Evolutionary conservation across 1,140 invertebrate genomes (phyloP).

Genomic region (Heliconius congener): DNA sequence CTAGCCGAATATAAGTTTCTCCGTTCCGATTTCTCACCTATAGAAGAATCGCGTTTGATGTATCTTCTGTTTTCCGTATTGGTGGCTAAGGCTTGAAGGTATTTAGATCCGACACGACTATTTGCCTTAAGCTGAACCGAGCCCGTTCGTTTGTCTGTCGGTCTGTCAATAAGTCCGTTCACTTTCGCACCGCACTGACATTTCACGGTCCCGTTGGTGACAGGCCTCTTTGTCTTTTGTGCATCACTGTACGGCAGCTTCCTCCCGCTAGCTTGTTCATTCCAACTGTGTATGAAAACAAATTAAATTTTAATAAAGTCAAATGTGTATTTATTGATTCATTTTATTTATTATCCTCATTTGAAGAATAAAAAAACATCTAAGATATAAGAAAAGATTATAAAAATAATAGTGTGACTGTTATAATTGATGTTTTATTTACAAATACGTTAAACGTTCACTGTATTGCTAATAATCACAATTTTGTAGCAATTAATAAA

Average conservation of each 20-base stretch:
- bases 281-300: conserved; percentile 65
- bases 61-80: conserved; percentile 62
- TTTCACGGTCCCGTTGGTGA: conserved; percentile 71
- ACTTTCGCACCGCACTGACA: conserved; percentile 74
- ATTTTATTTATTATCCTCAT: background rate
- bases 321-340: background rate
- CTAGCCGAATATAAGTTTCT: conserved; percentile 61
- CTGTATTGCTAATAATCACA: background rate
- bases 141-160: conserved; percentile 51
- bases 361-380: no score
- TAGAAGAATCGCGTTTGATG: conserved; percentile 65
- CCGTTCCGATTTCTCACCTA: conserved; percentile 59
- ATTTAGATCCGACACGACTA: conserved; percentile 75
- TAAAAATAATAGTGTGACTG: no score
- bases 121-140: conserved; percentile 63
- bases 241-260: conserved; percentile 79
- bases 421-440: no score
- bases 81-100: conserved; percentile 74
- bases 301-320: background rate
- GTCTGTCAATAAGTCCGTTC: conserved; percentile 58
- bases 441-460: no score
- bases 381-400: no score
- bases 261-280: conserved; percentile 76
- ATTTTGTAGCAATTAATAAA: background rate
- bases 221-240: conserved; percentile 78